Conservation (phyloP, 2,797 vertebrate genomes). For the Danio kyathit region DNA sequence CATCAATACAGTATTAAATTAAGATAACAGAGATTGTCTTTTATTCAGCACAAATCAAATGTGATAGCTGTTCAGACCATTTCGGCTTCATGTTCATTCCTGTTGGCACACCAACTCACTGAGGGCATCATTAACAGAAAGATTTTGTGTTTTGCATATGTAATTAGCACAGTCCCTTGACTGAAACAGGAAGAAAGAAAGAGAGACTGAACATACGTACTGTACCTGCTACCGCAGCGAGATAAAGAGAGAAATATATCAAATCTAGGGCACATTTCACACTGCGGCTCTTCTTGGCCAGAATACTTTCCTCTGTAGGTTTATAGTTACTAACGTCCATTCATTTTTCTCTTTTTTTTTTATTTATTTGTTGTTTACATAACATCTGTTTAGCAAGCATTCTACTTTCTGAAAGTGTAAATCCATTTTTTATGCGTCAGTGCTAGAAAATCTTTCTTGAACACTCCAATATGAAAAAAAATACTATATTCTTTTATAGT, state of each 20-base stretch:
- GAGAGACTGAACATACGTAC: not conserved
- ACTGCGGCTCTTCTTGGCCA: conserved; percentile 10
- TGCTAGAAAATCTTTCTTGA: not conserved
- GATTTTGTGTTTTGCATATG: conserved; percentile 29
- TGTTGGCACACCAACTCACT: conserved; percentile 21
- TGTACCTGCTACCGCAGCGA: not conserved
- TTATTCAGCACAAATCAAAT: not conserved
- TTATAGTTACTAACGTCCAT: not conserved
- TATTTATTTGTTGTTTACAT: not conserved
- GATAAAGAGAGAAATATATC: not conserved
- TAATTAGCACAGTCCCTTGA: conserved; percentile 24
- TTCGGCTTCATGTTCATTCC: conserved; percentile 1
- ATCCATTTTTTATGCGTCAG: not conserved
- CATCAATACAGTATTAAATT: conserved; percentile 15
- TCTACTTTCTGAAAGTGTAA: not conserved
- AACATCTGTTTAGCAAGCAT: not conserved
- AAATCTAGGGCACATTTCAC: conserved; percentile 29
- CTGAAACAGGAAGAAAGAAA: conserved; percentile 1
- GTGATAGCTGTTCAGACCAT: not conserved
- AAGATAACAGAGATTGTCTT: not conserved
- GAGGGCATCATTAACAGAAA: conserved; percentile 28
- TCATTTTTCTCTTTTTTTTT: not conserved
- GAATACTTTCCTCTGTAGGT: not conserved
- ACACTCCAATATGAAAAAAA: not conserved
- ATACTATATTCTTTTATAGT: no score